Evolutionary conservation across 2,888 invertebrate genomes (phyloP).

Genomic region (Polymixis lichenea): DNA sequence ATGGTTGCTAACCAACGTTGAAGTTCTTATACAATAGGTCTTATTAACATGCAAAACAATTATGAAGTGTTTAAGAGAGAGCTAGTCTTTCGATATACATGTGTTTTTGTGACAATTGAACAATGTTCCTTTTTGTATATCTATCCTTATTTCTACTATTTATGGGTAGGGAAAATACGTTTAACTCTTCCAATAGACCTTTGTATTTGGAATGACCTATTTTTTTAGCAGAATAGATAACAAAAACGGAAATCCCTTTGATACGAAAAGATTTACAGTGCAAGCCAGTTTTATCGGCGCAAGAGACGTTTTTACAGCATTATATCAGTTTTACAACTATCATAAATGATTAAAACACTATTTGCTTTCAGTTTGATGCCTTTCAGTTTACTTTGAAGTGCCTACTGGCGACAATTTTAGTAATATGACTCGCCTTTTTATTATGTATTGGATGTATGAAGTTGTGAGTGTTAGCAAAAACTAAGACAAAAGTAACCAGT

Average conservation of each 20-base stretch:
- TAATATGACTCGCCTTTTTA: constrained; percentile 18
- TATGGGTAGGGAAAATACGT: neutral
- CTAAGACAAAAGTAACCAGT: too few species aligned
- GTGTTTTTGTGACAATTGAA: neutral
- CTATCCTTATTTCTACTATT: neutral
- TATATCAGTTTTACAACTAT: constrained; percentile 66
- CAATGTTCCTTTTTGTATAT: neutral
- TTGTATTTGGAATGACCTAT: neutral
- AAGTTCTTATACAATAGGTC: too few species aligned
- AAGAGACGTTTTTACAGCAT: constrained; percentile 59
- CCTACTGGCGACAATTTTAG: constrained; percentile 25
- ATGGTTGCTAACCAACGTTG: too few species aligned
- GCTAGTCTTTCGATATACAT: neutral
- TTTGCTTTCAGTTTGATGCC: constrained; percentile 41
- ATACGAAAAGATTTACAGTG: constrained; percentile 66
- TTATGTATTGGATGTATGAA: neutral
- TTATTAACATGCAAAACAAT: too few species aligned
- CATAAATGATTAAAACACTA: constrained; percentile 62
- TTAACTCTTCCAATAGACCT: too few species aligned
- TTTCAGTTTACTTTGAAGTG: constrained; percentile 58
- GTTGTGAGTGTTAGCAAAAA: neutral
- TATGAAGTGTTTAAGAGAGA: too few species aligned
- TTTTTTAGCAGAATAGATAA: constrained; percentile 36
- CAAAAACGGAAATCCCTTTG: constrained; percentile 60
- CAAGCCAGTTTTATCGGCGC: constrained; percentile 57